These are phyloP conservation scores for Amorpha juglandis DNA, from an alignment of 2,888 invertebrate species.

Conservation along the genomic window DNA sequence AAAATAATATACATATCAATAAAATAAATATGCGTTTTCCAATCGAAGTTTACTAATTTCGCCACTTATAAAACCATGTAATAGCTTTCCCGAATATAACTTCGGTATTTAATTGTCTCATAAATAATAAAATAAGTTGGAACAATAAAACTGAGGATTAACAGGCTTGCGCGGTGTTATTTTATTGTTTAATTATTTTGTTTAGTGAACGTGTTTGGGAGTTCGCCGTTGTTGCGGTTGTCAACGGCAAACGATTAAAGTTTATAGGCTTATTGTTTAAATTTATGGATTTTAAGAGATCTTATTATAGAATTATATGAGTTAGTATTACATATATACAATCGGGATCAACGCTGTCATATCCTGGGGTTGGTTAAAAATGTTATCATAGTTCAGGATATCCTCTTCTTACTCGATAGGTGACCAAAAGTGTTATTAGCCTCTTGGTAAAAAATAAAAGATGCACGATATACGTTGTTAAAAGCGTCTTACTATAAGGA, in stretches of 20 bases:
- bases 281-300: neutral
- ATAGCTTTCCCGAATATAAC: neutral
- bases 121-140: constrained; percentile 20
- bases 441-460: no score
- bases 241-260: constrained; percentile 11
- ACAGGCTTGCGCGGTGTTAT: constrained; percentile 9
- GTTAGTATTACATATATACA: no score
- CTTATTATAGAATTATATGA: no score
- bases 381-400: no score
- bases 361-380: no score
- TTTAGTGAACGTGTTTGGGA: constrained; percentile 7
- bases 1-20: neutral
- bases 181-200: constrained; percentile 21
- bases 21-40: neutral
- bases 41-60: neutral
- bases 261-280: neutral
- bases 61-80: neutral
- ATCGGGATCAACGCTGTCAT: no score
- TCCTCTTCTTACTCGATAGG: no score
- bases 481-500: no score
- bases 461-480: no score
- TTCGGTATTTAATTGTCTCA: constrained; percentile 8
- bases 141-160: constrained; percentile 17
- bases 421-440: no score
- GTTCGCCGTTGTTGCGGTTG: constrained; percentile 10